Conservation (phyloP, 2,797 vertebrate species). For the Chiloscyllium punctatum region DNA sequence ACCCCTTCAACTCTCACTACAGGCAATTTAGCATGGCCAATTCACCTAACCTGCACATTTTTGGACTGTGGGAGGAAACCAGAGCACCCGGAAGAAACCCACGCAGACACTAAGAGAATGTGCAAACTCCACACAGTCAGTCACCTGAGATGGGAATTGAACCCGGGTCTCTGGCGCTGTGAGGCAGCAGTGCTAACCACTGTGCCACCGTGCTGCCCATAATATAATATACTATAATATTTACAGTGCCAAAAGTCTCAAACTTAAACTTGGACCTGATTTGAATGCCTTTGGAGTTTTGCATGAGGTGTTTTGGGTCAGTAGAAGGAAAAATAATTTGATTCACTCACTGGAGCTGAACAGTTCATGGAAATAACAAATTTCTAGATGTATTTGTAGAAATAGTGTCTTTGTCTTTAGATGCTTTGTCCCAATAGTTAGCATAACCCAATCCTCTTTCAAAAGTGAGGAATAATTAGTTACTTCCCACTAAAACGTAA, state of each 20-base stretch:
- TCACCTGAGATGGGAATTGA: no score
- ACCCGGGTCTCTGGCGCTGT: no score
- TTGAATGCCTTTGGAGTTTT: constrained; percentile 12
- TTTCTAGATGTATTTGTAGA: background rate
- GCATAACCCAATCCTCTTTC: background rate
- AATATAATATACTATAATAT: background rate
- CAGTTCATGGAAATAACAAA: background rate
- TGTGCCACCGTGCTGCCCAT: no score
- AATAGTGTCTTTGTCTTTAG: background rate
- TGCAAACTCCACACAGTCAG: no score
- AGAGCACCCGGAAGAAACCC: no score
- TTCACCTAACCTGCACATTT: no score
- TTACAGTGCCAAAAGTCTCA: background rate
- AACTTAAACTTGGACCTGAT: background rate
- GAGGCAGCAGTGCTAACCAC: no score
- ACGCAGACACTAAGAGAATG: no score
- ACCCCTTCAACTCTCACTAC: no score
- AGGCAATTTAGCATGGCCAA: no score
- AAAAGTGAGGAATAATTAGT: background rate
- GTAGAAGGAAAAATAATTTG: background rate
- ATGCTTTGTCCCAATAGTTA: background rate
- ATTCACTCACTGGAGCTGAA: background rate
- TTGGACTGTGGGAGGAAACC: no score
- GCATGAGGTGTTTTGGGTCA: background rate
- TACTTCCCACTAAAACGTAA: background rate